phyloP scores from a whole-genome alignment of 2,797 vertebrate genomes.

The Catostomus latipinnis region DNA sequence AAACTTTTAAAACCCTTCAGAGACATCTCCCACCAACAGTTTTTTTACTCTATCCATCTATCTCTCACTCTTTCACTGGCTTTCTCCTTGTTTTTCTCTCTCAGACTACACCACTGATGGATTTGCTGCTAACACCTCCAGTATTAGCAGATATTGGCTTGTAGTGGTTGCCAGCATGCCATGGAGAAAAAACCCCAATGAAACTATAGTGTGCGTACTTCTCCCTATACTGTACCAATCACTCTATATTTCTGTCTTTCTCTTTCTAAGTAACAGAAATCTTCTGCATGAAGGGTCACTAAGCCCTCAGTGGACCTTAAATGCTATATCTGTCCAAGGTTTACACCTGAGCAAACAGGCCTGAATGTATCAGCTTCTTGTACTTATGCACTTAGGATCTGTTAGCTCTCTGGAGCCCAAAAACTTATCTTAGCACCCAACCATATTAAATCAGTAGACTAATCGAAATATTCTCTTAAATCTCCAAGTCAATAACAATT shows the following conservation, averaged over 20 bases:
- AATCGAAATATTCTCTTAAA: constrained; percentile 4
- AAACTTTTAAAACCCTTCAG: constrained; percentile 40
- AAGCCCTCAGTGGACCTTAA: constrained; percentile 3
- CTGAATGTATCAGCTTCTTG: constrained; percentile 2
- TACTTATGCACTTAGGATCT: not conserved
- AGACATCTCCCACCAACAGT: not conserved
- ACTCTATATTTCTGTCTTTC: not conserved
- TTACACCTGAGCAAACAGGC: constrained; percentile 11
- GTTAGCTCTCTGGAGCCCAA: not conserved
- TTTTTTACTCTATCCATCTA: not conserved
- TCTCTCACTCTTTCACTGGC: not conserved
- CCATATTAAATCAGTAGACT: constrained; percentile 27
- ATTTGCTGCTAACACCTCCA: constrained; percentile 58
- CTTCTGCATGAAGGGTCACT: constrained; percentile 35
- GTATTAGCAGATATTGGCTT: constrained; percentile 65
- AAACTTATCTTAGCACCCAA: not conserved
- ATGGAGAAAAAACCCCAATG: constrained; percentile 28
- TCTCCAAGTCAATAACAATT: constrained; percentile 8
- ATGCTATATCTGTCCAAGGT: constrained; percentile 2
- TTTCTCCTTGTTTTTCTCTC: constrained; percentile 53
- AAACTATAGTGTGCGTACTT: constrained; percentile 40
- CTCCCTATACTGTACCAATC: not conserved
- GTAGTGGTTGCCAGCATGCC: constrained; percentile 33
- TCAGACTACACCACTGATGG: constrained; percentile 49
- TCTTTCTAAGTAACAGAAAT: constrained; percentile 11